These are phyloP conservation scores for Crotalus tigris DNA, from an alignment of 2,113 vertebrate species.

Conservation along the genomic window DNA sequence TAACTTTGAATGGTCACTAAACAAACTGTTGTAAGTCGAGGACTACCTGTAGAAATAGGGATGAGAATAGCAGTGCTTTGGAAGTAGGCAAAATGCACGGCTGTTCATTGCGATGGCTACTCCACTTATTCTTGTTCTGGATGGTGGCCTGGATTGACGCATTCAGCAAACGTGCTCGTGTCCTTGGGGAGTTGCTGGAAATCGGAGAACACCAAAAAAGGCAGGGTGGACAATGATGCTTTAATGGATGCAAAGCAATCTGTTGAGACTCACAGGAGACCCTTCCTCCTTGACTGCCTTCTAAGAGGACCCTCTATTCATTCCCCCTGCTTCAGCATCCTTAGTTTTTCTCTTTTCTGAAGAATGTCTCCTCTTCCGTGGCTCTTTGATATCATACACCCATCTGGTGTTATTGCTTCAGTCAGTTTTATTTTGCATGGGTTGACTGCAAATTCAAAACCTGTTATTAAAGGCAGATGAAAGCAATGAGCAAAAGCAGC, in stretches of 20 bases:
- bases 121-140: background rate
- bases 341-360: background rate
- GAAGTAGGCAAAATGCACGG: background rate
- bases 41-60: background rate
- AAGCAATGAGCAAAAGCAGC: conserved; percentile 11
- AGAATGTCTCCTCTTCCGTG: background rate
- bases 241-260: background rate
- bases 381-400: background rate
- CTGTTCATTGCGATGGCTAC: background rate
- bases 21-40: background rate
- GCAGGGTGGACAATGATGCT: background rate
- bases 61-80: background rate
- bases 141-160: background rate
- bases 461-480: conserved; percentile 34
- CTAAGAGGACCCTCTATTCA: background rate
- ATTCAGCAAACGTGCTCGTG: background rate
- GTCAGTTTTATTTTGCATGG: conserved; percentile 13
- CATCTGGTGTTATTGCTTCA: conserved; percentile 1
- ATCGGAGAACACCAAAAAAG: background rate
- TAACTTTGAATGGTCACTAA: background rate
- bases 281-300: background rate
- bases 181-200: background rate
- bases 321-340: background rate
- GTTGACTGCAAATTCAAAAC: conserved; percentile 2
- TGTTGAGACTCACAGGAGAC: background rate